Evolutionary conservation across 2,888 invertebrate genomes (phyloP), one percentile per base, ranked within the genome.

Genomic region (Priapulus caudatus): DNA sequence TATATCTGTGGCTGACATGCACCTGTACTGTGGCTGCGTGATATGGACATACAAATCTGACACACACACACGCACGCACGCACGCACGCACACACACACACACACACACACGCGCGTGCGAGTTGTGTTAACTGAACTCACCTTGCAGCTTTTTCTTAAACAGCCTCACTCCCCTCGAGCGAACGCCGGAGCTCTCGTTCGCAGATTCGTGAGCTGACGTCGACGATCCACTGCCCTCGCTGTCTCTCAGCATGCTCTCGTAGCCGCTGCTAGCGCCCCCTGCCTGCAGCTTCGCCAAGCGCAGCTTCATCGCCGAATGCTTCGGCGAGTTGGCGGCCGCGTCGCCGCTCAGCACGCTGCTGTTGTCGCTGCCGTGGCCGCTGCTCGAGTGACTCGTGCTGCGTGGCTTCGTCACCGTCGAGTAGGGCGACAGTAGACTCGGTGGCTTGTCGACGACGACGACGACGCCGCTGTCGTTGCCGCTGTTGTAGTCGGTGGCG

Each of bases 181-280:
- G 63, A 16, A 59, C 59, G 19, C 52, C 60, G 22, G 65, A 63
- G 47, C 63, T 62, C 55, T 69, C 70, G 51, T 66, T 68, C 33
- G 69, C 71, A 20, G 72, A 71, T 52, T 73, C 73, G 52, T 65
- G 71, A 47, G 67, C 69, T 16, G 89, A 89, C 58, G n/a, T n/a
- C n/a, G 86, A 86, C 60, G 86, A 80, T 54, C 86, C 87, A 20
- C 87, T 87, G 56, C 86, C 87, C 66, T 90, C 89, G 43, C 70
- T 71, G 69, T 89, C 89, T 56, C 89, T 76, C 5, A 88, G 83
- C 58, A 90, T 86, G 63, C 88, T 89, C 66, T 91, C 91, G 65
- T 90, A 91, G 1, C 91, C 91, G 48, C 77, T 77, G 64, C 86
- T 88, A 67, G 89, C 88, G 2, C 88, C 67, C 16, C 16, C 46